Percentiles rank a stretch among this genome's conserved stretches.
Evolutionary conservation across 2,797 vertebrate species (phyloP).

Genomic region (Muscicapa striata): DNA sequence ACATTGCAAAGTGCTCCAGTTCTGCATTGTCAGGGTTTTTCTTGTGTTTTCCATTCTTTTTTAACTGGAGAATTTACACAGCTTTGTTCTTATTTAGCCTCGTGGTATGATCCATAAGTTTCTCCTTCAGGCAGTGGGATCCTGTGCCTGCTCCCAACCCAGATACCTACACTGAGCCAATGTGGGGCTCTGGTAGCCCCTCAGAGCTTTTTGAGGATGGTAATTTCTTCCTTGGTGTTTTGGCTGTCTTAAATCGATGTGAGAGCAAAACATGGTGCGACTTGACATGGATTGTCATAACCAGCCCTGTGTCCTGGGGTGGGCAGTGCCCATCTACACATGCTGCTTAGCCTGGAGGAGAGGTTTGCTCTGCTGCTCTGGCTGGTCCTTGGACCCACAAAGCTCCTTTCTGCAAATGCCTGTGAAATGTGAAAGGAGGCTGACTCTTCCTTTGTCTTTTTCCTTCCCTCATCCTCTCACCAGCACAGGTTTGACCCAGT

Average conservation of each 20-base stretch:
- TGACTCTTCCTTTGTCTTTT: background rate
- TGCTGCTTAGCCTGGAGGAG: background rate
- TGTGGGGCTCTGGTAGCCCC: background rate
- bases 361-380: background rate
- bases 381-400: background rate
- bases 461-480: background rate
- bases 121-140: background rate
- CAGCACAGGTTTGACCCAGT: background rate
- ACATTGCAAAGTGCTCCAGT: background rate
- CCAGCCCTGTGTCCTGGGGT: background rate
- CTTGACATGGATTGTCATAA: background rate
- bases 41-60: background rate
- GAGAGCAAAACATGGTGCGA: background rate
- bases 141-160: background rate
- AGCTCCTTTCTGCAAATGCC: background rate
- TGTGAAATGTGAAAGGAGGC: background rate
- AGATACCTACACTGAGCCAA: fast-evolving
- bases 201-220: background rate
- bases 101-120: background rate
- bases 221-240: background rate
- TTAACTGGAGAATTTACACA: background rate
- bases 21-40: background rate
- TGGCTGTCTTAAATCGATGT: background rate
- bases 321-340: background rate
- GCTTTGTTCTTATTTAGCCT: background rate